A percentile compares a stretch with the other conserved stretches of the same genome.
phyloP scores from a whole-genome alignment of 2,113 vertebrate species.

The Strix uralensis region DNA sequence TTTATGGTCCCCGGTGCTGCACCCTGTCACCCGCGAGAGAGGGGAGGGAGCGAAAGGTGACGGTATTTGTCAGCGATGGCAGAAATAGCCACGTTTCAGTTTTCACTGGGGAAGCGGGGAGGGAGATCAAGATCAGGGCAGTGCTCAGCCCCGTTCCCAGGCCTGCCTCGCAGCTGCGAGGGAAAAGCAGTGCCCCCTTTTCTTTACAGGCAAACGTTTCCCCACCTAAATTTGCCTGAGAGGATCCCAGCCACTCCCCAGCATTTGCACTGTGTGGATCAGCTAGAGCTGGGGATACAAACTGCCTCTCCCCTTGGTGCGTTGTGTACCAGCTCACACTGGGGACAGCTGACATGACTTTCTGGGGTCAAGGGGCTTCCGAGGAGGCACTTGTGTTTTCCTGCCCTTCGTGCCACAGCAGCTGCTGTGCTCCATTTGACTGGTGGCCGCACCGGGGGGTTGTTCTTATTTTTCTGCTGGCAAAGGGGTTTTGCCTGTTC shows the following conservation, averaged over 20 bases:
- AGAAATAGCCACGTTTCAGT: constrained; percentile 23
- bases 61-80: not conserved
- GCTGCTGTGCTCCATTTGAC: not conserved
- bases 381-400: not conserved
- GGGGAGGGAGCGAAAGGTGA: not conserved
- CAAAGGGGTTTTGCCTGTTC: not conserved
- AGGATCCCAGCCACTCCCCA: not conserved
- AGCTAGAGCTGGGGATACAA: not conserved
- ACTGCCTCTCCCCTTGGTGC: not conserved
- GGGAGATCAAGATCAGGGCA: not conserved
- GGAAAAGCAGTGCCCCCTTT: rapidly evolving
- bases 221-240: not conserved
- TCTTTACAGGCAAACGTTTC: not conserved
- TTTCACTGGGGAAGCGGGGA: constrained; percentile 6
- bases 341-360: not conserved
- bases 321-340: not conserved
- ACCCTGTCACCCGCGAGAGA: not conserved
- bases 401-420: not conserved
- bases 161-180: not conserved
- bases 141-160: not conserved
- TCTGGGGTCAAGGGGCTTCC: not conserved
- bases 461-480: not conserved
- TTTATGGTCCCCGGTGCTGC: not conserved
- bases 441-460: rapidly evolving
- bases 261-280: rapidly evolving